Evolutionary conservation across 2,113 vertebrate genomes (phyloP), one percentile per base, ranked within the genome.

Genomic region (Gobiocypris rarus): DNA sequence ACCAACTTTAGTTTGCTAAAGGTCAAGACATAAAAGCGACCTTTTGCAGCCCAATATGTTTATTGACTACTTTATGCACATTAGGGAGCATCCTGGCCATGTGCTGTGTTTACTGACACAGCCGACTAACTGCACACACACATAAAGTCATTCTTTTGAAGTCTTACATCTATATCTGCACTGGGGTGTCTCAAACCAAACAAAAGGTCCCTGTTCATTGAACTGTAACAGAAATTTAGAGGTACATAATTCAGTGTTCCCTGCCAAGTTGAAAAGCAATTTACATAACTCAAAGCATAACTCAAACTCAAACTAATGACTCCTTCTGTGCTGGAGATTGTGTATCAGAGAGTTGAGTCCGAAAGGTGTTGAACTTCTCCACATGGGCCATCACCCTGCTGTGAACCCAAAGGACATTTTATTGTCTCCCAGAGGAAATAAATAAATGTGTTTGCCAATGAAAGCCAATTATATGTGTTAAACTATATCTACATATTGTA

Each of bases 231-330:
- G 83, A 83, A 61, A 75, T 86, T n/a, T 84, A 54, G 73, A 26
- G 34, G 34, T 84, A 63, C 54, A 76, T 41, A 83, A 76, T 75
- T 84, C 77, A 81, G 70, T 56, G 81, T 63, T 79, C 74, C 85
- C 82, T 81, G 88, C 87, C 80, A 88, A 85, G 80, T 82, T 87
- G 58, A 88, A 91, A 87, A 83, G 79, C 24, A n/a, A 56, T 69
- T 13, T 70, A 58, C 38, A 43, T 87, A 89, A 88, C 89, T 88
- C 87, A 84, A 80, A 83, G 82, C 34, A 34, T 34, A 34, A 34
- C 38, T 38, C 38, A 38, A 38, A 7, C 38, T 70, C 48, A 28
- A 45, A 74, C 75, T 48, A 59, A 83, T 85, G 84, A 86, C 88
- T 85, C 87, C 83, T 87, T 67, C 87, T 81, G 84, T 81, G 76